Percentiles rank a stretch among this genome's conserved stretches.
These are phyloP conservation scores for Mobula hypostoma DNA, from an alignment of 2,113 vertebrate genomes.

Conservation along the genomic window DNA sequence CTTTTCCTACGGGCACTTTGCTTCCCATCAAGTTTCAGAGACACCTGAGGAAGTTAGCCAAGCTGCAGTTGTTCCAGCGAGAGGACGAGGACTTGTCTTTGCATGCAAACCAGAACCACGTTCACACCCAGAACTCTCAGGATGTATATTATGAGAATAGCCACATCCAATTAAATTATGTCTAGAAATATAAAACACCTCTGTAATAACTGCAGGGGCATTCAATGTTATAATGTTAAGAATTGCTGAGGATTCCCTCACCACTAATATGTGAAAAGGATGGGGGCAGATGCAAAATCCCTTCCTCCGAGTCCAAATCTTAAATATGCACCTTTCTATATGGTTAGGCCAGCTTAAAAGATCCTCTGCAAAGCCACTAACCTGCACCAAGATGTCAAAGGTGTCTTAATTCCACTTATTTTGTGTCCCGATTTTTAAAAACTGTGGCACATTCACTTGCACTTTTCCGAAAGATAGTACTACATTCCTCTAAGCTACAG, in stretches of 20 bases:
- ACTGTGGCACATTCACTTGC: neutral
- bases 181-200: neutral
- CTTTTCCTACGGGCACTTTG: neutral
- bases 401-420: neutral
- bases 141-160: neutral
- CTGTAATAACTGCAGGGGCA: neutral
- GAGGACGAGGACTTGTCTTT: neutral
- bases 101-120: neutral
- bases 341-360: neutral
- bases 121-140: neutral
- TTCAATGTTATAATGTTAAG: neutral
- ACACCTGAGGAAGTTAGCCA: neutral
- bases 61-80: neutral
- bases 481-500: neutral
- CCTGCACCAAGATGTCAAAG: neutral
- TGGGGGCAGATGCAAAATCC: neutral
- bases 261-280: neutral
- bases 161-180: neutral
- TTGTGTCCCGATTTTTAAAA: neutral
- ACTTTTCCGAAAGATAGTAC: neutral
- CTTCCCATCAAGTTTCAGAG: neutral
- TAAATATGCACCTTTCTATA: conserved; percentile 7
- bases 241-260: neutral
- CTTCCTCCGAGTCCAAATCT: neutral
- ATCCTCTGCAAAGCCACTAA: neutral